These are phyloP conservation scores for Cotesia typhae DNA, from an alignment of 1,140 invertebrate genomes.

Conservation along the genomic window DNA sequence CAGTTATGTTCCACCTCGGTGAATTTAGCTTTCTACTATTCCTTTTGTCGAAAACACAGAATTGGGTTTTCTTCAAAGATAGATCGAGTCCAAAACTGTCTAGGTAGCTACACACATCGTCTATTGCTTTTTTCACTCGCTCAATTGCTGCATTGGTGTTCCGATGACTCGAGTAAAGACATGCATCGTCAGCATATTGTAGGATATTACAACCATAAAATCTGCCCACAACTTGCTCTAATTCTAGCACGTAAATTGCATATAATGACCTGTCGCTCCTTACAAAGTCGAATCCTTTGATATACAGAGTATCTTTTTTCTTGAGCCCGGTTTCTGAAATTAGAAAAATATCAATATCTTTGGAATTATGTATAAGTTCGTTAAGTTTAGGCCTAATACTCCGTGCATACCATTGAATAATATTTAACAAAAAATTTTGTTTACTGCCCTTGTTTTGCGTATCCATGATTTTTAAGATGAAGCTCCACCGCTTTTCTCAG, in stretches of 20 bases:
- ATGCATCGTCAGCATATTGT: conserved; percentile 32
- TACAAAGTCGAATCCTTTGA: neutral
- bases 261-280: neutral
- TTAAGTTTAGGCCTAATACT: neutral
- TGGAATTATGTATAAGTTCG: neutral
- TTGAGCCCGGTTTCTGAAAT: neutral
- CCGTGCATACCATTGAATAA: neutral
- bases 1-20: neutral
- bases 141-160: neutral
- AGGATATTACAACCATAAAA: neutral
- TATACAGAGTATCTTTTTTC: neutral
- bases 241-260: conserved; percentile 9
- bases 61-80: neutral
- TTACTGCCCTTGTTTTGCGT: neutral
- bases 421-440: neutral
- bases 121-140: neutral
- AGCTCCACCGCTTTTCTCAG: neutral
- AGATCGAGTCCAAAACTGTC: conserved; percentile 4
- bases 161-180: neutral
- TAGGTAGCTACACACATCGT: neutral
- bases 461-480: neutral
- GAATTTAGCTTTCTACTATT: neutral
- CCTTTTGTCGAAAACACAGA: conserved; percentile 1
- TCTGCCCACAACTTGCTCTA: neutral
- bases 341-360: neutral